Base-by-base conservation (phyloP, 2,888 invertebrate species). In the Spialia ferax region DNA sequence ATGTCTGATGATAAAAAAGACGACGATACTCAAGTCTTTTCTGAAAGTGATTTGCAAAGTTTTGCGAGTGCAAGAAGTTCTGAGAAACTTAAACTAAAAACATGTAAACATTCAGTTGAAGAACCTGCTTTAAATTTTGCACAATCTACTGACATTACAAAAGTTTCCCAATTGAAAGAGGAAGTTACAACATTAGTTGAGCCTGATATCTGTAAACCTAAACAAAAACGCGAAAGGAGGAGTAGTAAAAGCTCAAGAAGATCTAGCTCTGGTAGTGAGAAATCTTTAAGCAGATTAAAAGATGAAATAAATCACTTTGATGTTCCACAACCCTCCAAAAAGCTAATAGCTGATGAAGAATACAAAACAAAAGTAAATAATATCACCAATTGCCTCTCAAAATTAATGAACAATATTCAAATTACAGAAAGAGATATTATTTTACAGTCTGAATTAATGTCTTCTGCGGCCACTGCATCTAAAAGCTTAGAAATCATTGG, bases 11-110 rank as follows among this genome's bases (percentile, higher is more conserved):
- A 95, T 71, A 94, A 94, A 74, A 94, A 91, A 73, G 95, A 95
- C 64, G 94, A 95, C 61, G 96, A 96, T 63, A 93, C 95, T 20
- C 95, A 95, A 75, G 85, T 89, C 15, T 70, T 88, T 59, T 91
- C 93, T 10, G 95, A 95, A 76, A 96, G 96, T 48, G 96, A 95
- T 70, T 84, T 95, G 70, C 95, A 95, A 76, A 95, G 95, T 69
- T 96, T 95, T 86, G 96, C 95, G 26, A 96, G 96, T 79, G 96
- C 96, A 0, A 93, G 94, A 72, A 95, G 95, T 82, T 95, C 94
- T 11, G 93, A 89, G 18, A 94, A 93, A 79, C 78, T 81, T 56
- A 87, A 91, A 79, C 79, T 85, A 7, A 86, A 89, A 79, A 81
- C 84, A 32, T 83, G 80, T 0, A 91, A 87, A 69, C 85, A 82